Evolutionary conservation across 2,113 vertebrate species (phyloP).

Genomic region (Hassar affinis): DNA sequence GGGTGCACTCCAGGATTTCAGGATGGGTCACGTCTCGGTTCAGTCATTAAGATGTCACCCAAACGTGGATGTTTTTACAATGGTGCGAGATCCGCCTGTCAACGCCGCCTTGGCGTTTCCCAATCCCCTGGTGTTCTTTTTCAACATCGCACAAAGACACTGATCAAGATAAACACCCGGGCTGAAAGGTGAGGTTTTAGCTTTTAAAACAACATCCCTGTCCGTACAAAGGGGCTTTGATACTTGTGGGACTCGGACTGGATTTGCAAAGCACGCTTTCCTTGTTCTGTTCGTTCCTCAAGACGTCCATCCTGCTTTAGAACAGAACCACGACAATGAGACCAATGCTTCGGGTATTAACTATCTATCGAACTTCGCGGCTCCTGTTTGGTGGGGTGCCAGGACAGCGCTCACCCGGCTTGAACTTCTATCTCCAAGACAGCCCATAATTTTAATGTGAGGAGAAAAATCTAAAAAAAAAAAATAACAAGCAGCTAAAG

Average conservation of each 20-base stretch:
- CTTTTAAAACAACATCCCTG: conserved; percentile 57
- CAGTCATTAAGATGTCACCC: conserved; percentile 31
- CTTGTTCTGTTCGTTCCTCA: conserved; percentile 39
- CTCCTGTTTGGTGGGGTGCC: not conserved
- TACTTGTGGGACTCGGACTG: conserved; percentile 11
- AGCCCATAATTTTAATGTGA: not conserved
- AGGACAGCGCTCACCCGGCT: not conserved
- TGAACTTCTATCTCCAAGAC: not conserved
- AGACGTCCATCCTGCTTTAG: conserved; percentile 13
- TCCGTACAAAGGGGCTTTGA: conserved; percentile 35
- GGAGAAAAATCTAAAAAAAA: not conserved
- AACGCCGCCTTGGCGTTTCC: conserved; percentile 9
- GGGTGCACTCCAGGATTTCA: not conserved
- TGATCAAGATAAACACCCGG: conserved; percentile 38
- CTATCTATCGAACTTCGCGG: too few relatives aligned
- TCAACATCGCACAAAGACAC: conserved; percentile 41
- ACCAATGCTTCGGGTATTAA: not conserved
- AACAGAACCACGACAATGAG: conserved; percentile 19
- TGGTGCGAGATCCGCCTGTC: conserved; percentile 35
- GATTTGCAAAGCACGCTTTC: conserved; percentile 45
- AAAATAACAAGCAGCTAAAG: not conserved
- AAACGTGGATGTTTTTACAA: conserved; percentile 31
- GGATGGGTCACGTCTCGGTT: conserved; percentile 5
- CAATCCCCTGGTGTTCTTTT: conserved; percentile 33
- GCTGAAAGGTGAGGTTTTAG: conserved; percentile 46